Percentiles rank a stretch among this genome's conserved stretches.
These are phyloP conservation scores for Synergus japonicus DNA, from an alignment of 2,888 invertebrate genomes.

Conservation along the genomic window DNA sequence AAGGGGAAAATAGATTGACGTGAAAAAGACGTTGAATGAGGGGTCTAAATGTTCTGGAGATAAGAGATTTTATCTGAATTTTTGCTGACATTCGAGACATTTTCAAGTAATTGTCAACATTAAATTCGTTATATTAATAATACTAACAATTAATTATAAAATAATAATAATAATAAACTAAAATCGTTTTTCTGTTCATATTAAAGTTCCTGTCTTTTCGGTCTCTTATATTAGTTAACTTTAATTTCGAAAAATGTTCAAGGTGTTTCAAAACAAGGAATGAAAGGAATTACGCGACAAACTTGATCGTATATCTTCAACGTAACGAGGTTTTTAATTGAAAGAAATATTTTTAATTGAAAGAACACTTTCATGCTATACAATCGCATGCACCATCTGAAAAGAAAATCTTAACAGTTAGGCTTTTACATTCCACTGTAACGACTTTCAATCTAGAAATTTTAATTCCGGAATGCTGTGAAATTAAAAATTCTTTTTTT, in stretches of 20 bases:
- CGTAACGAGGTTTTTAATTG: slow-evolving; percentile 16
- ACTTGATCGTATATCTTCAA: neutral
- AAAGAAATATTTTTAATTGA: neutral
- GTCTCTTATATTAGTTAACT: too few species aligned
- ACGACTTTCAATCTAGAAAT: neutral
- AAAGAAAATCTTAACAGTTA: neutral
- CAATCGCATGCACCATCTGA: neutral
- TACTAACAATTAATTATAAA: too few species aligned
- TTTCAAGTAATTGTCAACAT: too few species aligned
- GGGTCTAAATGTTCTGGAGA: neutral
- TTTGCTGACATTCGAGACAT: neutral
- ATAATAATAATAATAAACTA: too few species aligned
- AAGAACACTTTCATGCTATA: neutral
- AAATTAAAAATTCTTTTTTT: neutral
- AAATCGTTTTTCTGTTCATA: too few species aligned
- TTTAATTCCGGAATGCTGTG: neutral
- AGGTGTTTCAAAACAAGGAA: too few species aligned
- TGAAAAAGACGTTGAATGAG: neutral
- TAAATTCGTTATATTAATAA: too few species aligned
- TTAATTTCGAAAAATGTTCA: too few species aligned
- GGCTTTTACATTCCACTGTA: neutral
- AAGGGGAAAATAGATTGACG: neutral
- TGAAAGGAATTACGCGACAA: neutral
- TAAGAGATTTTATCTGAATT: neutral
- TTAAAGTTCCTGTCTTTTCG: too few species aligned